These are phyloP conservation scores for Perca flavescens DNA, from an alignment of 2,113 vertebrate species.

Conservation along the genomic window DNA sequence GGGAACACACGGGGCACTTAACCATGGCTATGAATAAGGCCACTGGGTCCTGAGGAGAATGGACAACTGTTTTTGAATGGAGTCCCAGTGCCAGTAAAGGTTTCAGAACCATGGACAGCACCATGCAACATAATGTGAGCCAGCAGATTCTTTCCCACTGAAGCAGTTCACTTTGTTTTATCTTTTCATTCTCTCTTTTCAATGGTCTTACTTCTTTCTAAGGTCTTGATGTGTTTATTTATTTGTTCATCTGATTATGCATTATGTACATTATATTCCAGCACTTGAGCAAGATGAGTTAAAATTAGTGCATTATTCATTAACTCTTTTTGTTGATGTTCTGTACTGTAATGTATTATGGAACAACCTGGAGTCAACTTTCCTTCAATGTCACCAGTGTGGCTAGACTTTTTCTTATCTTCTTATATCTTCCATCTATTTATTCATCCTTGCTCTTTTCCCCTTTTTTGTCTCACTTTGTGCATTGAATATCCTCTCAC, in stretches of 20 bases:
- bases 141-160: neutral
- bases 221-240: neutral
- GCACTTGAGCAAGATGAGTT: neutral
- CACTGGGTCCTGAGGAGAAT: constrained; percentile 18
- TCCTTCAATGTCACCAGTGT: constrained; percentile 6
- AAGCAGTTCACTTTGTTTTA: neutral
- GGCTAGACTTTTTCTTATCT: constrained; percentile 1
- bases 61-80: constrained; percentile 19
- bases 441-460: neutral
- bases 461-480: neutral
- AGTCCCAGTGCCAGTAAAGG: neutral
- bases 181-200: neutral
- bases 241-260: constrained; percentile 25
- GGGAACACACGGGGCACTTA: constrained; percentile 41
- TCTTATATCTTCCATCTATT: constrained; percentile 8
- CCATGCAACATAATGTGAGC: neutral
- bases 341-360: neutral
- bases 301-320: constrained; percentile 40
- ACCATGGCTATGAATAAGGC: constrained; percentile 36
- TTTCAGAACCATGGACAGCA: constrained; percentile 75
- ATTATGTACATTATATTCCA: constrained; percentile 26
- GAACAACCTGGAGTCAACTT: constrained; percentile 2
- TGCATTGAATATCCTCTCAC: constrained; percentile 28
- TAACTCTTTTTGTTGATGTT: constrained; percentile 2
- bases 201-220: neutral